phyloP scores from a whole-genome alignment of 2,113 vertebrate species.

The Heterochromis multidens region DNA sequence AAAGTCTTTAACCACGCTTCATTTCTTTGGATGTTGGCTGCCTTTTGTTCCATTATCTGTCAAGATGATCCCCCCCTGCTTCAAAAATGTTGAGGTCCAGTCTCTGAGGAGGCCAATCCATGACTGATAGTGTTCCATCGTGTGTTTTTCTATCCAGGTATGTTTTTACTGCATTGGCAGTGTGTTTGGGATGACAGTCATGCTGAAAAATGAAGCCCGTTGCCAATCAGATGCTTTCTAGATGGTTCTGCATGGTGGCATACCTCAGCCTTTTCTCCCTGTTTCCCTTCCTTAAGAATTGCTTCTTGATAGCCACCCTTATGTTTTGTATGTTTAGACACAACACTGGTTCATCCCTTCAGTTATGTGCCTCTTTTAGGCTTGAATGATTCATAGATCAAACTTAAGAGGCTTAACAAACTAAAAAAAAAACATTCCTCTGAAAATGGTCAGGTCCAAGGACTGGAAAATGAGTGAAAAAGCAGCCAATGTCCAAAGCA shows the following conservation, averaged over 20 bases:
- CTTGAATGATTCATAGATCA: neutral
- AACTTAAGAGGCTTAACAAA: neutral
- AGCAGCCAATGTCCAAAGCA: neutral
- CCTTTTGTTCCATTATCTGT: neutral
- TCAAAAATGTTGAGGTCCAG: neutral
- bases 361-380: too few relatives aligned
- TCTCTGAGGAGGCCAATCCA: neutral
- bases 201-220: neutral
- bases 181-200: neutral
- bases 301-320: neutral
- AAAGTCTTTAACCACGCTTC: neutral
- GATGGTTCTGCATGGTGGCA: rapidly evolving
- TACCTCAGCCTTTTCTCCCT: neutral
- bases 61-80: neutral
- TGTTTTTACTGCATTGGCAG: neutral
- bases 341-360: neutral
- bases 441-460: neutral
- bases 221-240: neutral
- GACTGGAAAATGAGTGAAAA: neutral
- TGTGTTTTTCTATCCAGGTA: neutral
- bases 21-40: neutral
- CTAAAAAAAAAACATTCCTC: too few relatives aligned
- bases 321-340: neutral
- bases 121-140: neutral
- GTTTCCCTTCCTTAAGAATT: neutral